Evolutionary conservation across 2,113 vertebrate species (phyloP).

Genomic region (Maccullochella peelii): DNA sequence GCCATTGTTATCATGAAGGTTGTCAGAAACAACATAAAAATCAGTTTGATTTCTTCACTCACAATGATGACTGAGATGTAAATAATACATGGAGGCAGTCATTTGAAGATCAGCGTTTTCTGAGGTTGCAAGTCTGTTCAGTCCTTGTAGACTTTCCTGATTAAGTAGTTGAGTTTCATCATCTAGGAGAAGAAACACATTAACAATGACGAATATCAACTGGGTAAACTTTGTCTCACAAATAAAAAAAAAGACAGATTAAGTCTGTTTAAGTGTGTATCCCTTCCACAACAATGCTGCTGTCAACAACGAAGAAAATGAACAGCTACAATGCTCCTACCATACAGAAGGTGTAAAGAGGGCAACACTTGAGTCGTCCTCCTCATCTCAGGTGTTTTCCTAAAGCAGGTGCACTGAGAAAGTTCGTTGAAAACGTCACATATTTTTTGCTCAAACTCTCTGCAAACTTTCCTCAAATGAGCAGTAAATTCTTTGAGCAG

Average conservation of each 20-base stretch:
- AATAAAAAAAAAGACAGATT: neutral
- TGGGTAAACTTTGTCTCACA: neutral
- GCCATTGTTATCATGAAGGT: neutral
- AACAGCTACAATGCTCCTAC: slow-evolving; percentile 57
- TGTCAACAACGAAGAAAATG: slow-evolving; percentile 10
- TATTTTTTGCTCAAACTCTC: slow-evolving; percentile 68
- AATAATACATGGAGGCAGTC: slow-evolving; percentile 84
- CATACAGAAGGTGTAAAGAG: slow-evolving; percentile 78
- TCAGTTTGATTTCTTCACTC: slow-evolving; percentile 69
- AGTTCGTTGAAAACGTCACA: slow-evolving; percentile 74
- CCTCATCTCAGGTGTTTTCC: slow-evolving; percentile 51
- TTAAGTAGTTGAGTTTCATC: slow-evolving; percentile 55
- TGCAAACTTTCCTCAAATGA: slow-evolving; percentile 68
- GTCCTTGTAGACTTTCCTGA: slow-evolving; percentile 74
- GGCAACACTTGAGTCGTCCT: neutral
- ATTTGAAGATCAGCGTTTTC: slow-evolving; percentile 83
- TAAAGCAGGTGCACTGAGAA: slow-evolving; percentile 74
- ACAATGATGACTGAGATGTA: slow-evolving; percentile 86
- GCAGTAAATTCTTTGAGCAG: slow-evolving; percentile 73
- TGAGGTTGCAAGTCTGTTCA: slow-evolving; percentile 84
- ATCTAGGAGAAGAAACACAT: slow-evolving; percentile 15
- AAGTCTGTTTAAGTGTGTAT: neutral
- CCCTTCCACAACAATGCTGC: neutral
- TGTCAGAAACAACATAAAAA: slow-evolving; percentile 10
- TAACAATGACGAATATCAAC: neutral